phyloP scores from a whole-genome alignment of 2,113 vertebrate species.

The Pteruthius melanotis region DNA sequence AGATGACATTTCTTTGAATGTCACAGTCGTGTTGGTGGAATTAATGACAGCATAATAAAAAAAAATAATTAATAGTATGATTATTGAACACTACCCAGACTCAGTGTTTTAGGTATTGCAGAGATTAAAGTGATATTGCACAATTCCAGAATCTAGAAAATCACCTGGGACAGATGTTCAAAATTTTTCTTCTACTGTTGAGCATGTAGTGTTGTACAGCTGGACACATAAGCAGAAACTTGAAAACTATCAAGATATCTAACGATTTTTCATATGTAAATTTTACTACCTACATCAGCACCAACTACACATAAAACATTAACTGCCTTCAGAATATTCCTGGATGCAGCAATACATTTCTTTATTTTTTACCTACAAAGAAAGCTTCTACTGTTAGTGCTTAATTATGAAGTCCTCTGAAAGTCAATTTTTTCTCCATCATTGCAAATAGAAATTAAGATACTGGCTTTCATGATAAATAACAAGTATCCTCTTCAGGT shows the following conservation, averaged over 20 bases:
- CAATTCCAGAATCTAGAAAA: neutral
- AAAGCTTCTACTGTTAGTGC: neutral
- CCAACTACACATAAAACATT: neutral
- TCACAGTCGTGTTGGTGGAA: constrained; percentile 5
- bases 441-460: neutral
- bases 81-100: neutral
- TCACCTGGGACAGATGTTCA: neutral
- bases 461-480: neutral
- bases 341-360: neutral
- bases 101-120: neutral
- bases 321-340: neutral
- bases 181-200: neutral
- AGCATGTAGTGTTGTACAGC: neutral
- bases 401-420: neutral
- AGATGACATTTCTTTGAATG: constrained; percentile 27
- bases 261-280: neutral
- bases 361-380: neutral
- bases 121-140: neutral
- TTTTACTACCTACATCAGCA: neutral
- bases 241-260: neutral
- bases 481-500: neutral
- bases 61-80: neutral
- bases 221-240: neutral
- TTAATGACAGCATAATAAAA: constrained; percentile 17
- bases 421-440: neutral